Evolutionary conservation across 2,888 invertebrate genomes (phyloP), one percentile per base, ranked within the genome.

Genomic region (Plagodis dolabraria): DNA sequence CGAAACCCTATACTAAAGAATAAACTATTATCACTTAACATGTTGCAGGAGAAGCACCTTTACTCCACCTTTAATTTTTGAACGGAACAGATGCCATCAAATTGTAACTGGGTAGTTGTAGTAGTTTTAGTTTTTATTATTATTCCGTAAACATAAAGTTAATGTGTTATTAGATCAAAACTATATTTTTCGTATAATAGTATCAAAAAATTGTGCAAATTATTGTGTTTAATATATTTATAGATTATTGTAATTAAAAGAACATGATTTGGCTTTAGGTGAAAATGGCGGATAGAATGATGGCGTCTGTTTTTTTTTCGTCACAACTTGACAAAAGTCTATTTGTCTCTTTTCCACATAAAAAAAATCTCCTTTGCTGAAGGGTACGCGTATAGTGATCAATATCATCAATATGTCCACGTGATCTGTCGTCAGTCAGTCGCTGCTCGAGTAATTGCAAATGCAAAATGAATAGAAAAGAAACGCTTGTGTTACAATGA

Each of bases 401-500:
- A 85, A 83, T 81, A 79, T 86, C 87, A 89, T 91, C 90, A 87
- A 91, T 90, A 91, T 88, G 91, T 87, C 87, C 92, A 92, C 92
- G 92, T 92, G 92, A 92, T 87, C 86, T 85, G 80, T 82, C 84
- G 80, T 83, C 80, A 79, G 82, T 55, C 56, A 52, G 38, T 62
- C 67, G 60, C 62, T 43, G 54, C 83, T 88, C 84, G 84, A 83
- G 84, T 88, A 36, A 36, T 89, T 90, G 87, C 87, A 83, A 90
- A 87, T 88, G 89, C 88, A 90, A 91, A 91, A 91, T 91, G 91
- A 86, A 80, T 76, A 75, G 76, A 75, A 80, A 71, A 83, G 83
- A 85, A 85, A 85, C 80, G 85, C 84, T 84, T 85, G 86, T 84
- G 85, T 87, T 84, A 84, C 79, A 83, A 86, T 87, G 88, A 89